phyloP scores from a whole-genome alignment of 2,888 invertebrate species.

The Caenorhabditis doughertyi region DNA sequence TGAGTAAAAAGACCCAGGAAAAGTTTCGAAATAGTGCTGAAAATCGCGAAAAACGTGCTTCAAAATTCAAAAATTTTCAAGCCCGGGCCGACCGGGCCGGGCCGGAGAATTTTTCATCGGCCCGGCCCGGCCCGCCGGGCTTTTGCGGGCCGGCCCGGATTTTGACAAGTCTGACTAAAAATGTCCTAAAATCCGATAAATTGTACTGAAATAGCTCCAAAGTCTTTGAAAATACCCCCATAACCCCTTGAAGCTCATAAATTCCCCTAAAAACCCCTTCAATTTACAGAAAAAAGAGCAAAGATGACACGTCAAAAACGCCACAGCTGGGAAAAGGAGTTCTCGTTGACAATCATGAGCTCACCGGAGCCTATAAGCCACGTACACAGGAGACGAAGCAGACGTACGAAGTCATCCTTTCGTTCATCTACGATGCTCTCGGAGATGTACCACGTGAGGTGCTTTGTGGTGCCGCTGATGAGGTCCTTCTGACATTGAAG shows the following conservation, averaged over 20 bases:
- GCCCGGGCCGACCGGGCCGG: too few species aligned
- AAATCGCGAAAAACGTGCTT: too few species aligned
- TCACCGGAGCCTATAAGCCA: slow-evolving; percentile 94
- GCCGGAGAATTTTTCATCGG: too few species aligned
- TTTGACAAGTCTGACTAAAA: too few species aligned
- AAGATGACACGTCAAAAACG: slow-evolving; percentile 58
- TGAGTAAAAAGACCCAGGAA: too few species aligned
- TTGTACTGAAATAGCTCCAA: too few species aligned
- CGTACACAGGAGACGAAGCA: slow-evolving; percentile 98
- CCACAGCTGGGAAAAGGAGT: slow-evolving; percentile 46
- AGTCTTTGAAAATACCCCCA: background rate
- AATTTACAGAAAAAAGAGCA: slow-evolving; percentile 68
- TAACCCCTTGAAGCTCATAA: background rate
- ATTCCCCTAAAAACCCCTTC: background rate
- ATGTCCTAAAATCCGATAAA: background rate
- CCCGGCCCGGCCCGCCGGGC: too few species aligned
- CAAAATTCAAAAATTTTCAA: too few species aligned
- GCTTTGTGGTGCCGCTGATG: slow-evolving; percentile 98
- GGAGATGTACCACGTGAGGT: slow-evolving; percentile 97
- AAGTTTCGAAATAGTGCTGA: too few species aligned
- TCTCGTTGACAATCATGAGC: slow-evolving; percentile 87
- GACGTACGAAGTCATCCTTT: slow-evolving; percentile 95
- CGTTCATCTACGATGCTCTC: slow-evolving; percentile 96
- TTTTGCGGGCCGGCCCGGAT: too few species aligned
- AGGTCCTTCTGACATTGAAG: slow-evolving; percentile 94